phyloP scores from a whole-genome alignment of 35 echinoderm and acorn worm genomes.

The Anneissia japonica region DNA sequence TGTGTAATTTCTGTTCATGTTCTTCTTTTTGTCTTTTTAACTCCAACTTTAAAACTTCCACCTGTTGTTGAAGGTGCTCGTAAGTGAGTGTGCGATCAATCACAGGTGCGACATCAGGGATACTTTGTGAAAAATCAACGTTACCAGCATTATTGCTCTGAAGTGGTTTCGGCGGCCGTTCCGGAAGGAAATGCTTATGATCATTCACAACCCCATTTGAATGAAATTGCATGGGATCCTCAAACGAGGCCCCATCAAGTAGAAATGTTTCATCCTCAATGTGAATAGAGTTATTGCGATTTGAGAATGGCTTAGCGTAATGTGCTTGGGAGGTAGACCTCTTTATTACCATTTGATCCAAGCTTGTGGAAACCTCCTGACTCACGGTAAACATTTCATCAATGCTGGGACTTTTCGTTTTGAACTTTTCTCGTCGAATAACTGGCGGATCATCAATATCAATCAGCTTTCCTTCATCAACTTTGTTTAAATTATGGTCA shows the following conservation, averaged over 20 bases:
- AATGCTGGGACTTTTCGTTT: not conserved
- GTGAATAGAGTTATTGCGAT: not conserved
- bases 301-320: not conserved
- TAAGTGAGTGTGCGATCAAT: not conserved
- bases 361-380: constrained; percentile 32
- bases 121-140: not conserved
- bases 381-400: constrained; percentile 42
- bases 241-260: not conserved
- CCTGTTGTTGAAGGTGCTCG: constrained; percentile 43
- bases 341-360: constrained; percentile 16
- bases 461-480: constrained; percentile 15
- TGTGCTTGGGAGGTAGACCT: not conserved
- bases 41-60: constrained; percentile 65
- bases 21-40: constrained; percentile 56
- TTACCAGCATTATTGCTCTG: not conserved
- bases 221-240: not conserved
- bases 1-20: constrained; percentile 46
- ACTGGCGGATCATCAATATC: constrained; percentile 17
- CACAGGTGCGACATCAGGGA: constrained; percentile 7
- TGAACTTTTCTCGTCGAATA: constrained; percentile 2
- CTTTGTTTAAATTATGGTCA: not conserved
- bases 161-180: constrained; percentile 51
- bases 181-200: constrained; percentile 43
- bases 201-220: not conserved
- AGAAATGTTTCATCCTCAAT: not conserved